phyloP scores from a whole-genome alignment of 2,888 invertebrate genomes.

The Onchidella celtica region DNA sequence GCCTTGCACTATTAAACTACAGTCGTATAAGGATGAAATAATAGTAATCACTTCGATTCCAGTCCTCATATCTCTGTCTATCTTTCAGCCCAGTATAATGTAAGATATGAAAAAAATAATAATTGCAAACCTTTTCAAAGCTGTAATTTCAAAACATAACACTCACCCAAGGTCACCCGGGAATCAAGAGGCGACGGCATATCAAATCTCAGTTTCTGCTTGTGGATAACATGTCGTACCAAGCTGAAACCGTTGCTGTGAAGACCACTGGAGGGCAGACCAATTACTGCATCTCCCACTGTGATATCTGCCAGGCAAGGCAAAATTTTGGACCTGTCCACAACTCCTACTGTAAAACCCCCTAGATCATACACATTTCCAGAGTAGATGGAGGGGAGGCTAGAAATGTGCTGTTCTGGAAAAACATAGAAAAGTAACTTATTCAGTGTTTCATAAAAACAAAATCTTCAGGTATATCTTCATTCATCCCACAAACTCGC shows the following conservation, averaged over 20 bases:
- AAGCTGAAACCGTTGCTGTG: constrained; percentile 97
- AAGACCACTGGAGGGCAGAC: constrained; percentile 92
- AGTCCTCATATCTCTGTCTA: too few relatives aligned
- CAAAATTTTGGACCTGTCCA: constrained; percentile 88
- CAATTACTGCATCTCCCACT: constrained; percentile 90
- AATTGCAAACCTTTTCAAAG: too few relatives aligned
- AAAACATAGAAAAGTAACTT: background rate
- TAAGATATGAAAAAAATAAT: too few relatives aligned
- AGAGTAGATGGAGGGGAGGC: constrained; percentile 90
- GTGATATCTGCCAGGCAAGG: constrained; percentile 85
- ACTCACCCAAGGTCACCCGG: constrained; percentile 86
- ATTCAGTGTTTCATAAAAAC: background rate
- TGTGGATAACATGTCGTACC: constrained; percentile 89
- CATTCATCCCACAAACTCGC: too few relatives aligned
- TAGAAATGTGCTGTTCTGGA: constrained; percentile 41
- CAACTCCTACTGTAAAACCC: constrained; percentile 96
- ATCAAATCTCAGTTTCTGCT: constrained; percentile 84
- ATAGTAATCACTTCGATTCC: too few relatives aligned
- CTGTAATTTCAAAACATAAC: too few relatives aligned
- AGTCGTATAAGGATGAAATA: too few relatives aligned
- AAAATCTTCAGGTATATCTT: background rate
- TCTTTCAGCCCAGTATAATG: too few relatives aligned
- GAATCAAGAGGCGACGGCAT: constrained; percentile 86
- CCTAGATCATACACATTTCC: constrained; percentile 95
- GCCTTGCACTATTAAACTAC: too few relatives aligned